Base-by-base conservation (phyloP, 2,797 vertebrate species). In the Eidolon dupreanum region DNA sequence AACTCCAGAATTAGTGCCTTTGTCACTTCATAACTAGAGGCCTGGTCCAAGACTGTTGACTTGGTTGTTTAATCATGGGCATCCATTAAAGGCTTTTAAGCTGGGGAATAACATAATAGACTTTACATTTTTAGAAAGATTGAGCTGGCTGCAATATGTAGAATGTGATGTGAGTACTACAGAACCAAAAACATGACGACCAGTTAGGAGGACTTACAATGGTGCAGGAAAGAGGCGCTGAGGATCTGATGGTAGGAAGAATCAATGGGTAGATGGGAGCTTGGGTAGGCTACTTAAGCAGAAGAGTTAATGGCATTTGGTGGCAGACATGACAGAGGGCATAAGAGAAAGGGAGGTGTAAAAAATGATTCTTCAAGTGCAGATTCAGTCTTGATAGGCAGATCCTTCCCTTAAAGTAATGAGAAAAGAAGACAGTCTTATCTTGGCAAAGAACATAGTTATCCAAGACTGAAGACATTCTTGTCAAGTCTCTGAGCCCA, bases 351-450 rank as follows among this genome's bases (percentile, higher is more conserved):
- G 36, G 78, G 49, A 22, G 53, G 46, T 13, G 13, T 57, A 81
- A 73, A 96, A 41, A 24, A 70, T 11, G 26, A n/a, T 41, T 66
- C 63, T 41, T 88, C 49, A 70, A 33, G 68, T 26, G 19, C 43
- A 78, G 49, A 79, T 17, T 51, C 83, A 70, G 66, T 49, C 70
- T 88, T 95, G 89, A 96, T 66, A 92, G 93, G 86, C 59, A 73
- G 82, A 91, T 77, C 16, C 36, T 92, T 71, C 71, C 93, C 43
- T 94, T 78, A 75, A 49, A 63, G 65, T 88, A 92, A 96, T 33
- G 43, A 74, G 83, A 74, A 90, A 75, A 92, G 53, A 95, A 43
- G 84, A 70, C 3, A 65, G 71, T 86, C 74, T 85, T 77, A 83
- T 79, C 41, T 15, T n/a, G 41, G 68, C 79, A 79, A 81, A 83